These are phyloP conservation scores for Sus cebifrons DNA, from an alignment of 2,797 vertebrate species.

Conservation along the genomic window DNA sequence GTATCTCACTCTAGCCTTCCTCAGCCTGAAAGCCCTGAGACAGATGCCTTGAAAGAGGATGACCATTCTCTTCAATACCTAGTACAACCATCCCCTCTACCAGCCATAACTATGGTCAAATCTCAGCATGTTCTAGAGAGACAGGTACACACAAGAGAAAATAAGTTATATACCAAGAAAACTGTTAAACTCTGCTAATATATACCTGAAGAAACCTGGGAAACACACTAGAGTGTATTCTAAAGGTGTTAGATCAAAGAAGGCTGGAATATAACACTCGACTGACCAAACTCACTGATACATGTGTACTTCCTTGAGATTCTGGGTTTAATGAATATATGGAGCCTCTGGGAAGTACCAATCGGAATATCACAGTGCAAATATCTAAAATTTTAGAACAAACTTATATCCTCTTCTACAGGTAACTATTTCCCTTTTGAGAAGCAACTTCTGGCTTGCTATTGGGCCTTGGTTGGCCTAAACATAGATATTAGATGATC, in stretches of 20 bases:
- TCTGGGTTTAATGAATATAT: slow-evolving; percentile 30
- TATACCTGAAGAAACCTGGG: slow-evolving; percentile 24
- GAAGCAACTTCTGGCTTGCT: slow-evolving; percentile 1
- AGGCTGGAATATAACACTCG: neutral
- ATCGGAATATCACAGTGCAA: neutral
- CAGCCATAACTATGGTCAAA: neutral
- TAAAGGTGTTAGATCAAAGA: neutral
- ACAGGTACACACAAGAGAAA: neutral
- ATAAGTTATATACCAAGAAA: neutral
- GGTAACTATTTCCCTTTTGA: slow-evolving; percentile 6
- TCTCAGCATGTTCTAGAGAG: neutral
- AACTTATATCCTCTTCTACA: neutral
- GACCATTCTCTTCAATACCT: neutral
- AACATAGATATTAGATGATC: neutral
- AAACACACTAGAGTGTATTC: neutral
- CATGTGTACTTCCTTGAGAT: neutral
- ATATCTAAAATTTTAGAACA: neutral
- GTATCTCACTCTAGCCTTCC: neutral
- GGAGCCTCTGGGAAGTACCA: neutral
- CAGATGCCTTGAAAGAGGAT: neutral
- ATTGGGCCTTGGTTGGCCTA: neutral
- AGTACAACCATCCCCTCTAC: neutral
- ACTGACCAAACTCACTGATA: neutral
- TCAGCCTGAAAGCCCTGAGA: neutral
- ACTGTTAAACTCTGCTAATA: neutral